Evolutionary conservation across 2,797 vertebrate species (phyloP).

Genomic region (Luscinia megarhynchos): DNA sequence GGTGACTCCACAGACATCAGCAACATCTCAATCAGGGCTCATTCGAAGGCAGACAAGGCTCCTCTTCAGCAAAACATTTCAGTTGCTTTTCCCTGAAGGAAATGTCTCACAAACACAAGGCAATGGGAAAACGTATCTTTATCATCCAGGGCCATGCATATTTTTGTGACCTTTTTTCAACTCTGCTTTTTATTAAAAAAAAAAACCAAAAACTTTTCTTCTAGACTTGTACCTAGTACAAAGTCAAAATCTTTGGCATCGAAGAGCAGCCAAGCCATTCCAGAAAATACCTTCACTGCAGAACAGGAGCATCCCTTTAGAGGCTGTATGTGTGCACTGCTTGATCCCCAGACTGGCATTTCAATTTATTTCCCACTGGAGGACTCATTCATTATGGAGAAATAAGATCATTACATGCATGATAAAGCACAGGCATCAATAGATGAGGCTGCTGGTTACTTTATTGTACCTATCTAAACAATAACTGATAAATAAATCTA

Average conservation of each 20-base stretch:
- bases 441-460: slow-evolving; percentile 28
- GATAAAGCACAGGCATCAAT: slow-evolving; percentile 29
- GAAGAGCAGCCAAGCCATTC: neutral
- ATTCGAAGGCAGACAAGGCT: neutral
- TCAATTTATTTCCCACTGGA: slow-evolving; percentile 49
- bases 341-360: slow-evolving; percentile 46
- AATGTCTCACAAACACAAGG: neutral
- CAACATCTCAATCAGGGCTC: neutral
- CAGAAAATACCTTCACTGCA: neutral
- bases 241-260: neutral
- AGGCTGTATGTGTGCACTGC: neutral
- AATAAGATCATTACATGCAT: slow-evolving; percentile 53
- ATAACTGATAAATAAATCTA: slow-evolving; percentile 24
- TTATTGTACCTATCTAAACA: slow-evolving; percentile 48
- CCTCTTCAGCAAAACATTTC: neutral
- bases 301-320: neutral
- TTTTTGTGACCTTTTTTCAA: neutral
- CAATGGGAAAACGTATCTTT: neutral
- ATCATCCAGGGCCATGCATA: neutral
- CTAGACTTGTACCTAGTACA: neutral
- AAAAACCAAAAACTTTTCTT: neutral
- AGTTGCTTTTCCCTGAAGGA: neutral
- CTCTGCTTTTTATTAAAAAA: neutral
- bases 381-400: slow-evolving; percentile 33
- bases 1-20: neutral